These are phyloP conservation scores for Hetaerina titia DNA, from an alignment of 2,888 invertebrate genomes.

Conservation along the genomic window DNA sequence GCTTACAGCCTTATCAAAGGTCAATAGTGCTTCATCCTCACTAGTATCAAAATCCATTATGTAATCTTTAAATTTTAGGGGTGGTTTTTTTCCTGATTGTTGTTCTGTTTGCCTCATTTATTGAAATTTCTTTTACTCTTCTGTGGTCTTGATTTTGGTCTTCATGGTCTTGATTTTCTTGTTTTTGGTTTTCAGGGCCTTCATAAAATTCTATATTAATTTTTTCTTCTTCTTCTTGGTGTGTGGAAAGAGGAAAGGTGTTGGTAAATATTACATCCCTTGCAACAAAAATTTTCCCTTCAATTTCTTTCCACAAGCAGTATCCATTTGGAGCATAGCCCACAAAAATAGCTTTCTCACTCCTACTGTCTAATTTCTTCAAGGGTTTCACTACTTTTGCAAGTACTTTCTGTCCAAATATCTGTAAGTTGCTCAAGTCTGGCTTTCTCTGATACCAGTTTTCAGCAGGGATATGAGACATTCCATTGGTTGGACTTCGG, in stretches of 20 bases:
- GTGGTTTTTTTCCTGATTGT: slow-evolving; percentile 68
- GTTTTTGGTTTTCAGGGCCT: too few species aligned
- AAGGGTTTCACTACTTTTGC: not conserved
- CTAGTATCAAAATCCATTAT: not conserved
- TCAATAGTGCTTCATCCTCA: slow-evolving; percentile 67
- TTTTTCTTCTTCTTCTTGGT: too few species aligned
- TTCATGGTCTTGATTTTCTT: too few species aligned
- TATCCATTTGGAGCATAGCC: slow-evolving; percentile 73
- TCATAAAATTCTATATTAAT: too few species aligned
- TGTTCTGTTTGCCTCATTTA: slow-evolving; percentile 72
- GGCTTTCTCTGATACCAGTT: slow-evolving; percentile 35
- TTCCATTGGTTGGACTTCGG: slow-evolving; percentile 70
- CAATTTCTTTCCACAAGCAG: slow-evolving; percentile 73
- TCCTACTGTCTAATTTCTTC: slow-evolving; percentile 21
- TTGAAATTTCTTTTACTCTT: slow-evolving; percentile 71
- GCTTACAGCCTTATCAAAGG: slow-evolving; percentile 29
- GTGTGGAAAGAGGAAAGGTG: too few species aligned
- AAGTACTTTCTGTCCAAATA: not conserved
- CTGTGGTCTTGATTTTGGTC: slow-evolving; percentile 3
- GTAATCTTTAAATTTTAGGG: not conserved
- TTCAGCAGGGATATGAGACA: slow-evolving; percentile 32
- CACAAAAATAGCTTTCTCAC: slow-evolving; percentile 70
- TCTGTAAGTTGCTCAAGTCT: slow-evolving; percentile 39
- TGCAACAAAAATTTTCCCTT: slow-evolving; percentile 72
- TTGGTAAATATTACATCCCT: too few species aligned